Conservation (phyloP, 2,113 vertebrate species). For the Suricata suricatta region DNA sequence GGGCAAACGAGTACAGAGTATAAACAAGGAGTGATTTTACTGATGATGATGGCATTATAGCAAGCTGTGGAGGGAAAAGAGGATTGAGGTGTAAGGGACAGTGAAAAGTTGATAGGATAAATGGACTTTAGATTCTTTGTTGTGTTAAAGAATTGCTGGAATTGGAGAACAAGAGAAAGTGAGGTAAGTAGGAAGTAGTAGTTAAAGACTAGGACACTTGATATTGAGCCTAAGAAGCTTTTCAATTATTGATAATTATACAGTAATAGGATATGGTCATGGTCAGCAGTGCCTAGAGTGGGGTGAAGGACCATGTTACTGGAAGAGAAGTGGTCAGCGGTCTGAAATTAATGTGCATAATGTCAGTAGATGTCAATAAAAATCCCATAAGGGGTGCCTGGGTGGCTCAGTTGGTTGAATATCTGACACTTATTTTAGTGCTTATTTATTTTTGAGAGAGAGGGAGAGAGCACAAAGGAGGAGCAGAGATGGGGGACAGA, state of each 20-base stretch:
- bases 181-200: neutral
- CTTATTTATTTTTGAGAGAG: too few relatives aligned
- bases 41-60: neutral
- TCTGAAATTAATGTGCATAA: neutral
- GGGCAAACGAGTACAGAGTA: neutral
- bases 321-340: neutral
- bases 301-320: neutral
- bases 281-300: neutral
- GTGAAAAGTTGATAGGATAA: neutral
- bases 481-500: too few relatives aligned
- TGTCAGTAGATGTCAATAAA: neutral
- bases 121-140: neutral
- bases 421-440: too few relatives aligned
- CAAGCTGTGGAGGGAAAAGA: neutral
- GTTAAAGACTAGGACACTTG: neutral
- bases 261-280: neutral
- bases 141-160: neutral
- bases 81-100: neutral
- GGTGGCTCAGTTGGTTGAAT: too few relatives aligned
- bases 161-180: neutral
- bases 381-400: neutral
- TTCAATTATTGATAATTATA: neutral
- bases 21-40: neutral
- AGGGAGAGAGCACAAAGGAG: too few relatives aligned
- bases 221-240: neutral